Conservation (phyloP, 1,140 invertebrate species). For the Bombus ignitus region DNA sequence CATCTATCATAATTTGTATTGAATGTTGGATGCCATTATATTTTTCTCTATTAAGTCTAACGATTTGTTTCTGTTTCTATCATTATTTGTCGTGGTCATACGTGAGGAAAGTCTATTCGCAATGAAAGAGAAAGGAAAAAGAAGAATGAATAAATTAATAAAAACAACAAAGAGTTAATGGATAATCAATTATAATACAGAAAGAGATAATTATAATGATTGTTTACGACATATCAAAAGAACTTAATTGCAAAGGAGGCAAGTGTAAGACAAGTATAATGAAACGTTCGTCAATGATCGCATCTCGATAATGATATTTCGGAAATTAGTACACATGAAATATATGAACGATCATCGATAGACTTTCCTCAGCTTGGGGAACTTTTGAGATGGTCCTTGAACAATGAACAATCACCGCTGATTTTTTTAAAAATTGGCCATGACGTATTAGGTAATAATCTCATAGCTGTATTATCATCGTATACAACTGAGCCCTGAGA, state of each 20-base stretch:
- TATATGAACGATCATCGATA: constrained; percentile 50
- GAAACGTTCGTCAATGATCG: neutral
- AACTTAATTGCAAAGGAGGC: neutral
- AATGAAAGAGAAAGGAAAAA: neutral
- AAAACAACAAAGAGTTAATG: neutral
- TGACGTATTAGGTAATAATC: constrained; percentile 62
- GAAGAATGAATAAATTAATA: neutral
- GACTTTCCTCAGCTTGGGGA: constrained; percentile 87
- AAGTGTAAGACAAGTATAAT: neutral
- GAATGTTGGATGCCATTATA: constrained; percentile 77
- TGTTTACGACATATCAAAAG: neutral
- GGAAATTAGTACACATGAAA: neutral
- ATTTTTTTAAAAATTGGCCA: constrained; percentile 48
- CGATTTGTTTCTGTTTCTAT: constrained; percentile 55
- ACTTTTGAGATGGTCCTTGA: constrained; percentile 99
- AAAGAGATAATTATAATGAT: neutral
- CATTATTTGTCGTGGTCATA: constrained; percentile 74
- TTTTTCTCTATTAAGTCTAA: constrained; percentile 67
- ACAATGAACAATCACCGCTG: constrained; percentile 74
- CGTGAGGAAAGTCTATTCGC: constrained; percentile 75
- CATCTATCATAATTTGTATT: constrained; percentile 72
- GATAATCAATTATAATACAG: no score
- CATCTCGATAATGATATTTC: neutral
- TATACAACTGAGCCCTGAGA: neutral
- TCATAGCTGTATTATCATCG: constrained; percentile 41